Evolutionary conservation across 2,888 invertebrate genomes (phyloP).

Genomic region (Parnassius orleans): DNA sequence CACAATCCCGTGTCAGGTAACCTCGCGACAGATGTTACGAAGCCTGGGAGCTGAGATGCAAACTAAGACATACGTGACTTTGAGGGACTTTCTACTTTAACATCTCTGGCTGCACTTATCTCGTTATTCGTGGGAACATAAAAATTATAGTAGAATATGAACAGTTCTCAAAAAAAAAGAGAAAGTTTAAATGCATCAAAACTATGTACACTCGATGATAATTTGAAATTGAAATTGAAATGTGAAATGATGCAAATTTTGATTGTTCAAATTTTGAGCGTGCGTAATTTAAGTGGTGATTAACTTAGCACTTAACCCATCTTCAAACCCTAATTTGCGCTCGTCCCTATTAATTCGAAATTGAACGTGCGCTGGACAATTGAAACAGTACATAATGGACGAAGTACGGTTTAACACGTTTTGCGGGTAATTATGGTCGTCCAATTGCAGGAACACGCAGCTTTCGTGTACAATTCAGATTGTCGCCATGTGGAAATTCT

Average conservation of each 20-base stretch:
- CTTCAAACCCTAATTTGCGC: slow-evolving; percentile 55
- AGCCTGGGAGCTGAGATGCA: slow-evolving; percentile 68
- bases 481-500: slow-evolving; percentile 38
- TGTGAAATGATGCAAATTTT: slow-evolving; percentile 35
- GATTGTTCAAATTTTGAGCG: slow-evolving; percentile 50
- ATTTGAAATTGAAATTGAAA: slow-evolving; percentile 34
- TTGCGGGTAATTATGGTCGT: slow-evolving; percentile 63
- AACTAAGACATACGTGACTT: slow-evolving; percentile 75
- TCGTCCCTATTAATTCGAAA: slow-evolving; percentile 62
- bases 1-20: slow-evolving; percentile 59
- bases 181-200: slow-evolving; percentile 44
- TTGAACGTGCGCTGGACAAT: slow-evolving; percentile 62
- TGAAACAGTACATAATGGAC: slow-evolving; percentile 55
- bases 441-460: slow-evolving; percentile 50
- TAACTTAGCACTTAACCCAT: slow-evolving; percentile 56
- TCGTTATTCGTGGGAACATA: slow-evolving; percentile 75
- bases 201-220: slow-evolving; percentile 3
- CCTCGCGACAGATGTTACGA: slow-evolving; percentile 63
- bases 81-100: slow-evolving; percentile 69
- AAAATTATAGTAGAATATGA: slow-evolving; percentile 57
- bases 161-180: slow-evolving; percentile 49
- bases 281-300: slow-evolving; percentile 55
- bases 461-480: slow-evolving; percentile 50
- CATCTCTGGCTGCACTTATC: slow-evolving; percentile 61
- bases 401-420: slow-evolving; percentile 62